These are phyloP conservation scores for Euschistus heros DNA, from an alignment of 1,140 invertebrate genomes.

Conservation along the genomic window DNA sequence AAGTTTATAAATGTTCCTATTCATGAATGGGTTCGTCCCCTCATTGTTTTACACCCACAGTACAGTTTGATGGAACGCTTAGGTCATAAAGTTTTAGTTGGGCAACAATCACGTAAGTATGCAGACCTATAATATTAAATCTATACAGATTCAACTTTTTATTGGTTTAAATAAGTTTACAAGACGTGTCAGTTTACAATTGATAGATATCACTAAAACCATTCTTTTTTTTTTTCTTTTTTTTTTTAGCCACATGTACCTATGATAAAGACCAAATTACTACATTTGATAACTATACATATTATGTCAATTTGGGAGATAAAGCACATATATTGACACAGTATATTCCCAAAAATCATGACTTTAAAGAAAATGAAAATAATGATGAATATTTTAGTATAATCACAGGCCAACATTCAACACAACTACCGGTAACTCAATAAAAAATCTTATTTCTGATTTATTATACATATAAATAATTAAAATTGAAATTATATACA, in stretches of 20 bases:
- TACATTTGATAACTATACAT: neutral
- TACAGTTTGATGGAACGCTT: conserved; percentile 35
- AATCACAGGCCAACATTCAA: neutral
- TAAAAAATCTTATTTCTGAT: too few relatives aligned
- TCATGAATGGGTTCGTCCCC: conserved; percentile 30
- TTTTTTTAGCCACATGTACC: neutral
- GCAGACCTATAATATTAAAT: too few relatives aligned
- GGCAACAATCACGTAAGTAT: conserved; percentile 39
- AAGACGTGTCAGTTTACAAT: too few relatives aligned
- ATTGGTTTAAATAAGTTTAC: too few relatives aligned
- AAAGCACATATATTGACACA: neutral
- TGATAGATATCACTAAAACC: too few relatives aligned
- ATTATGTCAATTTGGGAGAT: neutral
- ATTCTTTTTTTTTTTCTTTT: neutral
- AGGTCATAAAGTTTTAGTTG: conserved; percentile 32
- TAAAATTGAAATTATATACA: too few relatives aligned
- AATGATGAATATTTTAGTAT: neutral
- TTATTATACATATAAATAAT: too few relatives aligned
- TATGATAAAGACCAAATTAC: neutral
- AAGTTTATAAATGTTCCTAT: conserved; percentile 36
- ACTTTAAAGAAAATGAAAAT: neutral
- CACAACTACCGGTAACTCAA: neutral
- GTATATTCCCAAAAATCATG: neutral
- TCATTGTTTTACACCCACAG: conserved; percentile 38
- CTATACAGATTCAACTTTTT: too few relatives aligned